Percentiles rank a stretch among this genome's conserved stretches.
phyloP scores from a whole-genome alignment of 2,113 vertebrate genomes.

The Bostrychus sinensis region DNA sequence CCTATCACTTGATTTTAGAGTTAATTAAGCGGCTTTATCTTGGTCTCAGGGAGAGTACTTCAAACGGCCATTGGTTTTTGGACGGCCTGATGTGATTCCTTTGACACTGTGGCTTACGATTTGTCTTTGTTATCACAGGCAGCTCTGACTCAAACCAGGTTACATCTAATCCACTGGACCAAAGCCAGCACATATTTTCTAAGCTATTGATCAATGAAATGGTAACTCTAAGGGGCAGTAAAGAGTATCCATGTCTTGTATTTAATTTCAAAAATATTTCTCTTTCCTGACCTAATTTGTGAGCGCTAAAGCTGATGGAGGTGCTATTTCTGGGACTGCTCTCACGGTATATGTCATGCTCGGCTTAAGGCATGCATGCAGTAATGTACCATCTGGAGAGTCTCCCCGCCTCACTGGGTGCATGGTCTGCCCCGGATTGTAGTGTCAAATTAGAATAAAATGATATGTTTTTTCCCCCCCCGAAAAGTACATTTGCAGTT shows the following conservation, averaged over 20 bases:
- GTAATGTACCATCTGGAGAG: constrained; percentile 38
- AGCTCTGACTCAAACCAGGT: constrained; percentile 46
- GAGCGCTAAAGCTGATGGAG: constrained; percentile 1
- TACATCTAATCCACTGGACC: constrained; percentile 45
- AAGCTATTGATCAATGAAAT: constrained; percentile 12
- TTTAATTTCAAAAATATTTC: constrained; percentile 7
- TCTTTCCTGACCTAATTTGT: constrained; percentile 1
- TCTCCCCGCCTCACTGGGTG: neutral
- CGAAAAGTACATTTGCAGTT: neutral
- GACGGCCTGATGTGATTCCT: constrained; percentile 22
- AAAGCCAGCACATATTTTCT: constrained; percentile 26
- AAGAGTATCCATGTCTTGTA: neutral
- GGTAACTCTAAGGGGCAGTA: constrained; percentile 19
- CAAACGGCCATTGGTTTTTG: constrained; percentile 31
- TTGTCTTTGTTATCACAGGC: constrained; percentile 68
- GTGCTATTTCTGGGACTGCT: constrained; percentile 22
- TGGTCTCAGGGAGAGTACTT: constrained; percentile 43
- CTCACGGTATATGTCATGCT: constrained; percentile 18
- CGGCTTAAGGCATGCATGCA: constrained; percentile 39
- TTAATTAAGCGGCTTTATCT: constrained; percentile 66
- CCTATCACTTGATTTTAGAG: constrained; percentile 66
- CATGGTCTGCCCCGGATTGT: neutral
- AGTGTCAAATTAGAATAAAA: neutral
- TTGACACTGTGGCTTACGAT: constrained; percentile 28
- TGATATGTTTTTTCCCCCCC: neutral